phyloP scores from a whole-genome alignment of 2,888 invertebrate genomes.

The Calameuta pallipes region DNA sequence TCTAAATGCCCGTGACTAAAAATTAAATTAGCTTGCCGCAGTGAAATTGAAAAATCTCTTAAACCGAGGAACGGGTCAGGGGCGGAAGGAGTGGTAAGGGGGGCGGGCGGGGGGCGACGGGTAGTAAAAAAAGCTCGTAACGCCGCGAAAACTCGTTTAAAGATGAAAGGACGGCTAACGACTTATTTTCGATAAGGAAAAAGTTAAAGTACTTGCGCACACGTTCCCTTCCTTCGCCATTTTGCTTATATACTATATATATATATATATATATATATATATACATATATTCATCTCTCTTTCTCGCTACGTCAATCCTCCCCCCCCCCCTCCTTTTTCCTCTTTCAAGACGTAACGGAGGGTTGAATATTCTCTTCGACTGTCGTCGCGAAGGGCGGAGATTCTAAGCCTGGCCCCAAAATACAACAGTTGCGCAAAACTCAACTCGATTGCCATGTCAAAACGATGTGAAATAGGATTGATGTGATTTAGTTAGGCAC shows the following conservation, averaged over 20 bases:
- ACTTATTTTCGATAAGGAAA: constrained; percentile 66
- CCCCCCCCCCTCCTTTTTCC: not conserved
- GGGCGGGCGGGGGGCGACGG: constrained; percentile 20
- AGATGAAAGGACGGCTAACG: constrained; percentile 66
- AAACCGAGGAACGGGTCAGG: constrained; percentile 55
- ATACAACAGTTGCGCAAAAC: constrained; percentile 62
- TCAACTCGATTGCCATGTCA: constrained; percentile 64
- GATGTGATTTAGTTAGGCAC: constrained; percentile 64
- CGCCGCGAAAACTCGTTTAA: constrained; percentile 66
- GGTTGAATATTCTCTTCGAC: not conserved
- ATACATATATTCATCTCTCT: not conserved
- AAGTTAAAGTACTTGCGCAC: constrained; percentile 59
- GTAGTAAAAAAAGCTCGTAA: constrained; percentile 50
- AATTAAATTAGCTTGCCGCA: constrained; percentile 61
- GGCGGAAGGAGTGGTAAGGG: not conserved
- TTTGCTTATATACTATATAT: constrained; percentile 5
- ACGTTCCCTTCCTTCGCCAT: constrained; percentile 19
- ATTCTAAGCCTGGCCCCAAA: constrained; percentile 32
- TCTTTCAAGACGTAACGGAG: not conserved
- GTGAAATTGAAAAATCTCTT: constrained; percentile 64
- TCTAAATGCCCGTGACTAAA: constrained; percentile 19
- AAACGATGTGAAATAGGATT: constrained; percentile 66
- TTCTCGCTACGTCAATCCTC: not conserved
- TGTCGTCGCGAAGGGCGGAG: not conserved
- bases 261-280: no score